Conservation (phyloP, 1,140 invertebrate species). For the Drosophila triauraria region DNA sequence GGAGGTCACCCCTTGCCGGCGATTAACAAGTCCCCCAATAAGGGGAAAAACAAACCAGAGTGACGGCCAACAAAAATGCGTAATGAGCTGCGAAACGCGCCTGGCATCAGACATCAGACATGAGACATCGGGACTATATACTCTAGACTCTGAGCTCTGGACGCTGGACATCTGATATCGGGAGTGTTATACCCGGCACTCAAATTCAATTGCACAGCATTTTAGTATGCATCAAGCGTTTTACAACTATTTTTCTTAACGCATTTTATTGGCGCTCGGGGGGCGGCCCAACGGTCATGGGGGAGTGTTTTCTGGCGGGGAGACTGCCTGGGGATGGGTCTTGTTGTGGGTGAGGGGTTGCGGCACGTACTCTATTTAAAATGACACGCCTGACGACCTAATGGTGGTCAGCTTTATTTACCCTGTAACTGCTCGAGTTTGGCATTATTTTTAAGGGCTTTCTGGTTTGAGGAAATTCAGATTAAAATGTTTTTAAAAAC, state of each 20-base stretch:
- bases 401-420: constrained; percentile 46
- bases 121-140: constrained; percentile 1
- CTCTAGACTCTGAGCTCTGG: background rate
- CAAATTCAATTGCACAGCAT: constrained; percentile 74
- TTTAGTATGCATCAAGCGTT: constrained; percentile 81
- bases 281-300: constrained; percentile 40
- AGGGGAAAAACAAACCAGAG: constrained; percentile 37
- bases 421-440: constrained; percentile 3
- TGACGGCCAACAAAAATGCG: constrained; percentile 29
- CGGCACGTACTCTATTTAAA: constrained; percentile 76
- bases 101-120: constrained; percentile 37
- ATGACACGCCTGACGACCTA: constrained; percentile 71
- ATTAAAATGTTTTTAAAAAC: too few species aligned
- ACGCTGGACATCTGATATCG: constrained; percentile 29
- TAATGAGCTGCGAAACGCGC: constrained; percentile 75
- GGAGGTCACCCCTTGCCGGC: constrained; percentile 18
- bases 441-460: background rate
- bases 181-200: constrained; percentile 17
- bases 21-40: constrained; percentile 35
- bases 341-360: constrained; percentile 4
- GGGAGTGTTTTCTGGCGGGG: constrained; percentile 23
- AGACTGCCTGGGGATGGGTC: constrained; percentile 1
- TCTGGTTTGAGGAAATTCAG: too few species aligned
- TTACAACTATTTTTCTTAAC: constrained; percentile 84
- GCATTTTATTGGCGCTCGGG: constrained; percentile 80